A percentile compares a stretch with the other conserved stretches of the same genome.
Conservation (phyloP, 2,113 vertebrate genomes). For the Ornithorhynchus anatinus region DNA sequence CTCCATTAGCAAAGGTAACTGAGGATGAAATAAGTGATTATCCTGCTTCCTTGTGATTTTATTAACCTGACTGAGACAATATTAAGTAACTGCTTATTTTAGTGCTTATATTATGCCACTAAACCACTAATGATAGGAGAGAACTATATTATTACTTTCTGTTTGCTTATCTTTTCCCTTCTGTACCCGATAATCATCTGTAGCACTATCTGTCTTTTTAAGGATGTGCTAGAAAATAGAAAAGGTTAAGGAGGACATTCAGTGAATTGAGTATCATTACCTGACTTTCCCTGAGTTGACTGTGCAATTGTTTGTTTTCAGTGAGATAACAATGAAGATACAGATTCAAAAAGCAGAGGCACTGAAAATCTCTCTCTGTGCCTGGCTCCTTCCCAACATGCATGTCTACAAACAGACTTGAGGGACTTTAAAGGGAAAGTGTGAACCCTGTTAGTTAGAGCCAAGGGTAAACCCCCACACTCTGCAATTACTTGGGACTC, state of each 20-base stretch:
- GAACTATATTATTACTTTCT: conserved; percentile 44
- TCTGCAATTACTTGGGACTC: no score
- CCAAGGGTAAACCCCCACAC: no score
- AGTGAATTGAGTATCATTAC: conserved; percentile 41
- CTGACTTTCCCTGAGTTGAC: conserved; percentile 27
- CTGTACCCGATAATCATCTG: conserved; percentile 57
- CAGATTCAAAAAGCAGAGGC: conserved; percentile 26
- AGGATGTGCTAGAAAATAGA: conserved; percentile 50
- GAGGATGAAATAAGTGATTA: not conserved
- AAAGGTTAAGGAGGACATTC: conserved; percentile 43
- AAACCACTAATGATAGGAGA: conserved; percentile 21
- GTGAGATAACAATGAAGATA: conserved; percentile 51
- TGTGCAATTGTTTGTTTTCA: conserved; percentile 47
- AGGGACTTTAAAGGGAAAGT: not conserved
- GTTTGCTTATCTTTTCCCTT: conserved; percentile 59
- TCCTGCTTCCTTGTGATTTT: not conserved
- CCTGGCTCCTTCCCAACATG: not conserved
- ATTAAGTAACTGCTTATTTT: conserved; percentile 28
- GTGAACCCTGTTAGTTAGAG: no score
- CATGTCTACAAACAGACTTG: accelerated
- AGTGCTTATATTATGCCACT: not conserved
- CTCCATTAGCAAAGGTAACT: not conserved
- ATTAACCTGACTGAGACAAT: conserved; percentile 36
- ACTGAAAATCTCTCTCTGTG: not conserved
- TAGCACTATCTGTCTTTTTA: conserved; percentile 53